Percentiles rank a stretch among this genome's conserved stretches.
phyloP scores from a whole-genome alignment of 2,113 vertebrate genomes.

The Seriola aureovittata region DNA sequence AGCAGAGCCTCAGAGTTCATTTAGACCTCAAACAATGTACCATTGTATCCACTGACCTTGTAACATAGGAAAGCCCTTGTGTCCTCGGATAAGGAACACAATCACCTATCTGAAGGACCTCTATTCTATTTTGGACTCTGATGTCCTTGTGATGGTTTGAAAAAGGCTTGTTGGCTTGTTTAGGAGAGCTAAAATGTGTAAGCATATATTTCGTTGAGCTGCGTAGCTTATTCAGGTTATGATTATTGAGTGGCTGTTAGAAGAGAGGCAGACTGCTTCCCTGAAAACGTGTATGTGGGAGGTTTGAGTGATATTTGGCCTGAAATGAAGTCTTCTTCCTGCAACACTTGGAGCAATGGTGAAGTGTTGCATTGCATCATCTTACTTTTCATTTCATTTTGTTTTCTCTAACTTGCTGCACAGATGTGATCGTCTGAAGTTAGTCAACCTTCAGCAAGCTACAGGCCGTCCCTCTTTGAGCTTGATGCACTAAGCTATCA shows the following conservation, averaged over 20 bases:
- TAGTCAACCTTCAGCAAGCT: constrained; percentile 19
- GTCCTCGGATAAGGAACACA: constrained; percentile 20
- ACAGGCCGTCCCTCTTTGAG: constrained; percentile 40
- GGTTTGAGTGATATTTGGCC: neutral
- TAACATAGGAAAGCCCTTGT: constrained; percentile 21
- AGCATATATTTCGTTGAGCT: neutral
- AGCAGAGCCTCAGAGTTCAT: constrained; percentile 27
- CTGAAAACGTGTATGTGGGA: neutral
- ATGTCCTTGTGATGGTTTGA: constrained; percentile 13
- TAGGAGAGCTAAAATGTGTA: neutral
- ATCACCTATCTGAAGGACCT: constrained; percentile 1
- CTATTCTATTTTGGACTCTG: constrained; percentile 3
- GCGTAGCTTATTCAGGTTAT: constrained; percentile 3
- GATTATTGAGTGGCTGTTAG: neutral
- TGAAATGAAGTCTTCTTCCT: neutral
- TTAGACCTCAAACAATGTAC: constrained; percentile 35
- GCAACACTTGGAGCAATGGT: neutral
- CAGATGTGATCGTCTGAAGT: constrained; percentile 28
- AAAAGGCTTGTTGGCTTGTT: neutral
- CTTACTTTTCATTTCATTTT: neutral
- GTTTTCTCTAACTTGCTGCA: neutral
- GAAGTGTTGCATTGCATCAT: neutral
- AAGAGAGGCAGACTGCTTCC: constrained; percentile 22
- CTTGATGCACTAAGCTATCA: constrained; percentile 48
- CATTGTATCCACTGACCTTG: constrained; percentile 40